Conservation (phyloP, 2,113 vertebrate species). For the Semicossyphus pulcher region DNA sequence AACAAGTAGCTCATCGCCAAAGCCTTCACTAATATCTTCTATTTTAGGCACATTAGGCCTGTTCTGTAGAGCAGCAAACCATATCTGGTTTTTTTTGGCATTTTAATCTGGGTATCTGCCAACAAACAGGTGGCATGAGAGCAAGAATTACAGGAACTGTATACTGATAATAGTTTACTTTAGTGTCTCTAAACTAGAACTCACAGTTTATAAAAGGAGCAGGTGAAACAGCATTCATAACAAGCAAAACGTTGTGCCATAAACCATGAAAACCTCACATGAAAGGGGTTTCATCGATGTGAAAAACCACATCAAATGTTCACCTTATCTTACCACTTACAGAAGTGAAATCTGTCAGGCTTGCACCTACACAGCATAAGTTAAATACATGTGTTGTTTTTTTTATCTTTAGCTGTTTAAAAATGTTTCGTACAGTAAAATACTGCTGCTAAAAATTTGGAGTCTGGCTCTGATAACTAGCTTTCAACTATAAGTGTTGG, state of each 20-base stretch:
- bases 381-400: neutral
- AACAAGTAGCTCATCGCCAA: neutral
- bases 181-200: conserved; percentile 5
- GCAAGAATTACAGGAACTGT: neutral
- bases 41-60: neutral
- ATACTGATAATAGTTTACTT: neutral
- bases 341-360: neutral
- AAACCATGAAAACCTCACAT: too few relatives aligned
- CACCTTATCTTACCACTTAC: neutral
- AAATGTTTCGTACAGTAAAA: neutral
- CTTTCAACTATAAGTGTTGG: neutral
- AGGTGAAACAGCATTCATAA: neutral
- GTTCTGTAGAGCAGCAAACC: neutral
- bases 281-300: neutral
- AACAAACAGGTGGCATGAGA: conserved; percentile 1
- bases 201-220: neutral
- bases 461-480: conserved; percentile 4
- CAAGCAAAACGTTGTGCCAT: neutral
- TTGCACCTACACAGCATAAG: neutral
- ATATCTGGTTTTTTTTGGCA: neutral
- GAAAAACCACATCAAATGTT: conserved; percentile 40
- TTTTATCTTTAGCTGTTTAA: neutral
- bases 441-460: neutral
- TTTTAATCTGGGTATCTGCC: neutral
- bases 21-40: neutral